Evolutionary conservation across 2,113 vertebrate species (phyloP), one percentile per base, ranked within the genome.

Genomic region (Urocolius indicus): DNA sequence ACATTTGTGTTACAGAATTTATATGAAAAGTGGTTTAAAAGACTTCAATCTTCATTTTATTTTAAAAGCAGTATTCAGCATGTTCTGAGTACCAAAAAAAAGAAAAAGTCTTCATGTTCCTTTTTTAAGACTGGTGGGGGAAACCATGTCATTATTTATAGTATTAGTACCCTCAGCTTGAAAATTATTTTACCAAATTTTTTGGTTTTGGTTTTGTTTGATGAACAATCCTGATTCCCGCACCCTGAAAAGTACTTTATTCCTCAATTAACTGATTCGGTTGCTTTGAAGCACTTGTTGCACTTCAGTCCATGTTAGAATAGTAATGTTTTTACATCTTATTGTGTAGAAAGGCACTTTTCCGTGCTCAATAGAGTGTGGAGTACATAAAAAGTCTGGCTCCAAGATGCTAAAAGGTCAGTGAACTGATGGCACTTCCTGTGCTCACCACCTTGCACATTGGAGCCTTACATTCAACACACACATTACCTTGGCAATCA

Each of bases 231-330:
- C 91, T 96, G 16, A 84, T 82, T 96, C 69, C 59, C 41, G 19
- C 36, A 61, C n/a, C 52, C 49, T 45, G 15, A 29, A 65, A 92
- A 23, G 86, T 96, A 88, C 68, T 78, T 83, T 85, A 34, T 93
- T 94, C 66, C 83, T 87, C 66, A 54, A 26, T 73, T 68, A 90
- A 89, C 14, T 21, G 36, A 91, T 68, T 73, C 13, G 65, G 43
- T 94, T 95, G 52, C 29, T 89, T 94, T 93, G 90, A 96, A 97
- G 94, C 92, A 96, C 76, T 94, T 85, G 84, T 94, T 88, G 94
- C 93, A 96, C 96, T 97, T 97, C 79, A 93, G 74, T 89, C 93
- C 89, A 22, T 61, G 34, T 82, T 90, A 93, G 81, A 94, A 67
- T 71, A 84, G 55, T 91, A 63, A 36, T 81, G 46, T 97, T 98